Evolutionary conservation across 2,113 vertebrate genomes (phyloP).

Genomic region (Calypte anna): DNA sequence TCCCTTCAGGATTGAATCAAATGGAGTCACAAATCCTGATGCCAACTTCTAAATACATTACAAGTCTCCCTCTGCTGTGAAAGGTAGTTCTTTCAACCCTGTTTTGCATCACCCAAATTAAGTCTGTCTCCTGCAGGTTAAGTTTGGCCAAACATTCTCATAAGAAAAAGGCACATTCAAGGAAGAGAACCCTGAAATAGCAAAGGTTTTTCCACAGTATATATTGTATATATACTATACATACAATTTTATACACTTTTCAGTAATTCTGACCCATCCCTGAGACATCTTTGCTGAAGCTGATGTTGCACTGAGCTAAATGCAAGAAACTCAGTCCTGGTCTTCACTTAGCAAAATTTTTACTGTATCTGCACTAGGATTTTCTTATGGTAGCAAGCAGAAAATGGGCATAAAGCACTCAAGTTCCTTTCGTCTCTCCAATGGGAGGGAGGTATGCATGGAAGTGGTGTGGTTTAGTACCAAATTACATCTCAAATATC

Average conservation of each 20-base stretch:
- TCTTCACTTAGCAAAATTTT: background rate
- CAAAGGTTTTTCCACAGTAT: background rate
- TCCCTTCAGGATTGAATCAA: conserved; percentile 21
- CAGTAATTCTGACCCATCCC: background rate
- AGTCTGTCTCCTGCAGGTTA: background rate
- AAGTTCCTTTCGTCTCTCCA: background rate
- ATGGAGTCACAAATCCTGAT: conserved; percentile 2
- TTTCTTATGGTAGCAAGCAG: background rate
- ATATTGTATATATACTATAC: too few relatives aligned
- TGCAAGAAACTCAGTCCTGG: background rate
- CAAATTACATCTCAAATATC: background rate
- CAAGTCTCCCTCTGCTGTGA: conserved; percentile 1
- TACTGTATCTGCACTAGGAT: background rate
- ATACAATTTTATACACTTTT: background rate
- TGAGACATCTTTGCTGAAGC: background rate
- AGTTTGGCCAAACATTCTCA: background rate
- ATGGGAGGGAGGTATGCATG: background rate
- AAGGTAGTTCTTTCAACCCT: background rate
- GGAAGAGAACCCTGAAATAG: background rate
- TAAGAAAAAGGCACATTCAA: background rate
- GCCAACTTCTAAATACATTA: background rate
- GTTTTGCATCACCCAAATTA: conserved; percentile 48
- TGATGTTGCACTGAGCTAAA: background rate
- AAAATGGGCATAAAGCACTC: background rate
- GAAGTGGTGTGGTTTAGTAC: background rate